A percentile compares a stretch with the other conserved stretches of the same genome.
Conservation (phyloP, 2,888 invertebrate genomes). For the Idaea dimidiata region DNA sequence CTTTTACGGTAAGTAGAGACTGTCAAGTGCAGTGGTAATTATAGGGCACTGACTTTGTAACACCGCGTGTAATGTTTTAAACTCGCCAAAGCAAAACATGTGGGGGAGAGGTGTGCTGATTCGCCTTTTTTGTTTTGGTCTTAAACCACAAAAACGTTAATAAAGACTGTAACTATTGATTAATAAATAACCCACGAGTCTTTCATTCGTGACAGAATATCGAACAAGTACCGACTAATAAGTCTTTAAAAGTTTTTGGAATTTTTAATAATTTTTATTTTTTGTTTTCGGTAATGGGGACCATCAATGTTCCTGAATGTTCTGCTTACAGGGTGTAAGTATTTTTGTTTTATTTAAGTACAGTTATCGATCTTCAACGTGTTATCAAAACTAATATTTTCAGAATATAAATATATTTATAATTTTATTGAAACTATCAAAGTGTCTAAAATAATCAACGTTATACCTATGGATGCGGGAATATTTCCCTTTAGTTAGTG, state of each 20-base stretch:
- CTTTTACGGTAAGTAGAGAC: constrained; percentile 79
- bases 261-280: constrained; percentile 7
- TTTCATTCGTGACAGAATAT: neutral
- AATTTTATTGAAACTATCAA: neutral
- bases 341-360: constrained; percentile 16
- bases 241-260: no score
- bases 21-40: constrained; percentile 20
- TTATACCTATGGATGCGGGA: no score
- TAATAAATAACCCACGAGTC: no score
- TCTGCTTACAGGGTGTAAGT: constrained; percentile 53
- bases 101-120: neutral
- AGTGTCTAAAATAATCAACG: neutral
- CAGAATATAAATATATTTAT: no score
- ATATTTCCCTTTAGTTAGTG: no score
- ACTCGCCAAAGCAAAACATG: neutral
- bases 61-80: constrained; percentile 11
- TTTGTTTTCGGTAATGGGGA: constrained; percentile 22
- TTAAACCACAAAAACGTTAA: neutral
- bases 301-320: constrained; percentile 11
- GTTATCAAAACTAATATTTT: no score
- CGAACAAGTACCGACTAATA: neutral
- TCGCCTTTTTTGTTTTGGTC: neutral
- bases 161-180: neutral
- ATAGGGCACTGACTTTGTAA: constrained; percentile 8
- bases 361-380: neutral